phyloP scores from a whole-genome alignment of 2,888 invertebrate species.

The Drosophila melanosoma region DNA sequence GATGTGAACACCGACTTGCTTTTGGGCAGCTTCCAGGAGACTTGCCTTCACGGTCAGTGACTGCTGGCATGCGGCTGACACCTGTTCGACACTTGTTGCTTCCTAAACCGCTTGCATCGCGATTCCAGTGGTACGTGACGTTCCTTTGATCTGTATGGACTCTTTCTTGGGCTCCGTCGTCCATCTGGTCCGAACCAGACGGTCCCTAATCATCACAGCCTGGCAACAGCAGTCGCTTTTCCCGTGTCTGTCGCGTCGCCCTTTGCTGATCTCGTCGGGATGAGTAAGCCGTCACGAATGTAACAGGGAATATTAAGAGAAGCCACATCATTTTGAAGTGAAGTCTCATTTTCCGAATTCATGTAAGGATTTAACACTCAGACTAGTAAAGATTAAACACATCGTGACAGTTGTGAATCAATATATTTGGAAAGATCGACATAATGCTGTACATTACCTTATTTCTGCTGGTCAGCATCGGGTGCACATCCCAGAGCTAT shows the following conservation, averaged over 20 bases:
- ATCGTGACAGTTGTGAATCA: conserved; percentile 27
- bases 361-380: conserved; percentile 30
- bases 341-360: conserved; percentile 58
- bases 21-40: conserved; percentile 88
- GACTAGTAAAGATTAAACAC: background rate
- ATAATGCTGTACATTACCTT: conserved; percentile 47
- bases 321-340: conserved; percentile 47
- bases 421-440: conserved; percentile 24
- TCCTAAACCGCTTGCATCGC: conserved; percentile 90
- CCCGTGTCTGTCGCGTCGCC: conserved; percentile 5
- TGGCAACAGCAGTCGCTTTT: conserved; percentile 15
- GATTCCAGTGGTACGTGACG: conserved; percentile 86
- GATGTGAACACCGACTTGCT: no score
- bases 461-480: conserved; percentile 42
- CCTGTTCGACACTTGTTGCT: conserved; percentile 88
- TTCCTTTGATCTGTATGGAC: background rate
- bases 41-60: conserved; percentile 88
- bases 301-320: conserved; percentile 28
- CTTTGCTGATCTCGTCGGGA: background rate
- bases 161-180: background rate
- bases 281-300: conserved; percentile 1
- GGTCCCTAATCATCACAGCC: background rate
- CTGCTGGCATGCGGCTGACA: conserved; percentile 87
- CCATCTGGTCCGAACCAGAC: background rate
- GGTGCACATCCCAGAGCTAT: conserved; percentile 21